Evolutionary conservation across 1,140 invertebrate genomes (phyloP).

Genomic region (Aphidius ervi): DNA sequence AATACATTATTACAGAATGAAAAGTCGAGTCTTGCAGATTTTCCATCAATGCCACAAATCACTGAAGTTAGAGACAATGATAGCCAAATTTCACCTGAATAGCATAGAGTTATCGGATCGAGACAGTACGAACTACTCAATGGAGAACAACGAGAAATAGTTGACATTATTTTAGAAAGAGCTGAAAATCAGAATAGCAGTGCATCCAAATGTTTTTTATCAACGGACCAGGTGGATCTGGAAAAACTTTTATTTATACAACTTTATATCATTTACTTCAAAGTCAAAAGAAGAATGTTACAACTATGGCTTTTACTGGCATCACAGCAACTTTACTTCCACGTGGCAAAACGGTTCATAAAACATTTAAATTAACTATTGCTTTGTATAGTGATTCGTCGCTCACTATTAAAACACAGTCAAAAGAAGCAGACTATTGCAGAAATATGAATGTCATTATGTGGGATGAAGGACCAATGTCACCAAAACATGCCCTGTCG

Average conservation of each 20-base stretch:
- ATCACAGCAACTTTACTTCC: constrained; percentile 10
- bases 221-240: not conserved
- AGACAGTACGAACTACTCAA: constrained; percentile 1
- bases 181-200: not conserved
- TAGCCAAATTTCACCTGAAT: not conserved
- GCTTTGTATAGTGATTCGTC: constrained; percentile 23
- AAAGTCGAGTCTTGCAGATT: not conserved
- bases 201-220: not conserved
- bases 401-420: constrained; percentile 36
- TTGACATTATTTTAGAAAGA: not conserved
- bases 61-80: too few relatives aligned
- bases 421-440: constrained; percentile 19
- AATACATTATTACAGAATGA: not conserved
- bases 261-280: constrained; percentile 9
- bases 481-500: constrained; percentile 27
- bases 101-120: not conserved
- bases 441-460: constrained; percentile 28
- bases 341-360: constrained; percentile 13
- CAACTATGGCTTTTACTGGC: constrained; percentile 13
- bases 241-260: constrained; percentile 5
- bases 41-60: not conserved
- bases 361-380: constrained; percentile 24
- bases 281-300: not conserved
- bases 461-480: constrained; percentile 29
- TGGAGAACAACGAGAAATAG: constrained; percentile 8